phyloP scores from a whole-genome alignment of 2,113 vertebrate genomes.

The Limnothrissa miodon region DNA sequence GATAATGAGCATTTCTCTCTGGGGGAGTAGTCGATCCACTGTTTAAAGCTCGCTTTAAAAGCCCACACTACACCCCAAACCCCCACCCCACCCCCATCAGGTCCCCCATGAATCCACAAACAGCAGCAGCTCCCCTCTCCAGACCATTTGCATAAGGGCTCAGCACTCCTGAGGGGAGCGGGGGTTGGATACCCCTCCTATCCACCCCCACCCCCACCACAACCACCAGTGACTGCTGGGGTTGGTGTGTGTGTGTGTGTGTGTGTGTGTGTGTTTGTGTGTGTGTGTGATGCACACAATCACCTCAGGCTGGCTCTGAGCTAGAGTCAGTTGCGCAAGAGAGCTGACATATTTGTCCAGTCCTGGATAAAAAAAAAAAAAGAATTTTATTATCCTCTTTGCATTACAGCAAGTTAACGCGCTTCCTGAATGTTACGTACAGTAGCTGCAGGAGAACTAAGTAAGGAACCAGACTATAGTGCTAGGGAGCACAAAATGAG shows the following conservation, averaged over 20 bases:
- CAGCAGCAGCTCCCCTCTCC: background rate
- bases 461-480: background rate
- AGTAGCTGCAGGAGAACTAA: background rate
- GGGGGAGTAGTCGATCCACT: background rate
- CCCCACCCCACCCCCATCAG: background rate
- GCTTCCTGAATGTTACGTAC: background rate
- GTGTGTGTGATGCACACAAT: background rate
- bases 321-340: background rate
- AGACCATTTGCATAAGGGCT: background rate
- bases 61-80: background rate
- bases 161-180: background rate
- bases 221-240: background rate
- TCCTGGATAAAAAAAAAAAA: background rate
- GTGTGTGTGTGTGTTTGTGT: conserved; percentile 11
- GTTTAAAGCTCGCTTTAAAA: background rate
- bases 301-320: conserved; percentile 6
- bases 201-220: background rate
- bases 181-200: background rate
- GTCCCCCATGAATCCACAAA: background rate
- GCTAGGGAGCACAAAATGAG: background rate
- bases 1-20: conserved; percentile 14
- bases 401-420: background rate
- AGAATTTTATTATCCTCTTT: background rate
- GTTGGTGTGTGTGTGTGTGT: background rate
- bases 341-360: background rate